A percentile compares a stretch with the other conserved stretches of the same genome.
phyloP scores from a whole-genome alignment of 2,888 invertebrate genomes.

The Nezara viridula region DNA sequence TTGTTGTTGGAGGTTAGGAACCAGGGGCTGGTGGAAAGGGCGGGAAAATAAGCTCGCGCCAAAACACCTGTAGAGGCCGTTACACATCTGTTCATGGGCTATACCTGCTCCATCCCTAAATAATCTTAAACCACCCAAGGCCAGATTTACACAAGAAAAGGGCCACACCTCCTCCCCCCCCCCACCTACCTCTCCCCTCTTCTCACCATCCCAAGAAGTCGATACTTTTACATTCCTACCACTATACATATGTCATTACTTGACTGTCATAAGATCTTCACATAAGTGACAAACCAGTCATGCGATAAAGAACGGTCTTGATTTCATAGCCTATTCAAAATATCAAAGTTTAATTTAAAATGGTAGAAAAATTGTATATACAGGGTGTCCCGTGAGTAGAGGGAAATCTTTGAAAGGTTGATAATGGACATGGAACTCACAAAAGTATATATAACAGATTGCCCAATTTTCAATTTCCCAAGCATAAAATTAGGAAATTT shows the following conservation, averaged over 20 bases:
- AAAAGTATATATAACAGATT: too few species aligned
- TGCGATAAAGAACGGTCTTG: too few species aligned
- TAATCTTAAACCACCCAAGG: slow-evolving; percentile 37
- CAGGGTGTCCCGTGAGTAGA: too few species aligned
- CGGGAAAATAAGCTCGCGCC: slow-evolving; percentile 46
- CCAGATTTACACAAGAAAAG: slow-evolving; percentile 46
- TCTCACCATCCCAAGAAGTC: slow-evolving; percentile 4
- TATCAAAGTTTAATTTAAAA: too few species aligned
- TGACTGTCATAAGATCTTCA: background rate
- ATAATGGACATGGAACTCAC: too few species aligned
- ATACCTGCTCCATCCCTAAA: slow-evolving; percentile 34
- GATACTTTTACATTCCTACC: background rate
- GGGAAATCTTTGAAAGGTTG: too few species aligned
- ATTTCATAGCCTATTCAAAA: too few species aligned
- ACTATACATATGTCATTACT: background rate
- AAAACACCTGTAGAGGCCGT: slow-evolving; percentile 45
- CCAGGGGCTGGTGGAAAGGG: slow-evolving; percentile 4
- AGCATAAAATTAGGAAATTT: too few species aligned
- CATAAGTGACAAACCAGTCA: background rate
- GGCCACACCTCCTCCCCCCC: background rate
- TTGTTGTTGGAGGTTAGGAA: background rate
- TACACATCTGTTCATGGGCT: slow-evolving; percentile 8
- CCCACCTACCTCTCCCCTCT: too few species aligned
- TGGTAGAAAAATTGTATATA: too few species aligned
- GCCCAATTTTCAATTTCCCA: too few species aligned